Evolutionary conservation across 2,888 invertebrate species (phyloP).

Genomic region (Gandaritis pyraliata): DNA sequence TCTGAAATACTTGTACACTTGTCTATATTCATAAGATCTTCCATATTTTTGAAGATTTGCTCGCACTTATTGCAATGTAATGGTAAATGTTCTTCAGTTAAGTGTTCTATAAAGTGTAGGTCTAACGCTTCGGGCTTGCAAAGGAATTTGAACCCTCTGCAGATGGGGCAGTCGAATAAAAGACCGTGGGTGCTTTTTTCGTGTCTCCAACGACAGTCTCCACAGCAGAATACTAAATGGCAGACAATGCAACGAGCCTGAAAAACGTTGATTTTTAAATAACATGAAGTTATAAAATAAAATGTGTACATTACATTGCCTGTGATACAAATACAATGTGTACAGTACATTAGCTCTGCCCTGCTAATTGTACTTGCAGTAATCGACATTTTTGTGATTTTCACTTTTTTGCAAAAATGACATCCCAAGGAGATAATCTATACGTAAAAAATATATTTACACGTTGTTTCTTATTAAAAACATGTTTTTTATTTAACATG

Average conservation of each 20-base stretch:
- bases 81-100: conserved; percentile 67
- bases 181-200: conserved; percentile 66
- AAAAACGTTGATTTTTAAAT: conserved; percentile 29
- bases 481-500: too few relatives aligned
- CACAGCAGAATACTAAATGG: conserved; percentile 73
- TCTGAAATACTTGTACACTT: conserved; percentile 74
- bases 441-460: too few relatives aligned
- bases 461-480: too few relatives aligned
- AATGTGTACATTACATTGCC: neutral
- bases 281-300: neutral
- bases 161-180: conserved; percentile 73
- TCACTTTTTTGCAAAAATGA: too few relatives aligned
- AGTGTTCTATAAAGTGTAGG: conserved; percentile 64
- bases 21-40: conserved; percentile 65
- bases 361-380: too few relatives aligned
- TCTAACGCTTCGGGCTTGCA: conserved; percentile 63
- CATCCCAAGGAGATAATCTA: too few relatives aligned
- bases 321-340: too few relatives aligned
- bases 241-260: conserved; percentile 77
- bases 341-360: too few relatives aligned
- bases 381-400: too few relatives aligned
- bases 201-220: conserved; percentile 73
- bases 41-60: conserved; percentile 67
- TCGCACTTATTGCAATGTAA: conserved; percentile 72
- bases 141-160: conserved; percentile 66